phyloP scores from a whole-genome alignment of 2,113 vertebrate genomes.

The Phyllostomus hastatus region DNA sequence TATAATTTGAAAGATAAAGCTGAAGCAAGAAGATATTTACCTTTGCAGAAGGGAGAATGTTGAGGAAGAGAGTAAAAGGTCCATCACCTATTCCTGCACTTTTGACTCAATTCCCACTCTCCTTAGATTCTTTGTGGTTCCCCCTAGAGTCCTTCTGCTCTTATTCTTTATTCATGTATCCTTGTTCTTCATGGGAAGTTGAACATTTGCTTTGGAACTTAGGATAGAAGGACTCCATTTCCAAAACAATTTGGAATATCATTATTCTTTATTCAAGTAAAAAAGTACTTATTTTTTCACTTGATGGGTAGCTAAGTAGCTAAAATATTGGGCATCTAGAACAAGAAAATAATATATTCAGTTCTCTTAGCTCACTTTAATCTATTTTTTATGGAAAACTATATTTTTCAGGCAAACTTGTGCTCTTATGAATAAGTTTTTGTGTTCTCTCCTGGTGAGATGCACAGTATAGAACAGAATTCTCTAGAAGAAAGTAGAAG shows the following conservation, averaged over 20 bases:
- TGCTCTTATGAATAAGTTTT: background rate
- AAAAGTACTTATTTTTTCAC: background rate
- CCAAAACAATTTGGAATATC: background rate
- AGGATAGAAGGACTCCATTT: background rate
- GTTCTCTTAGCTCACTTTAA: background rate
- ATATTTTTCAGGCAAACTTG: background rate
- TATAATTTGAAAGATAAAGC: conserved; percentile 53
- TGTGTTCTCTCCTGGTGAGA: background rate
- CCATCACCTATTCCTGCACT: background rate
- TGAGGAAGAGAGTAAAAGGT: background rate
- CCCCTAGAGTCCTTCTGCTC: background rate
- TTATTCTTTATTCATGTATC: background rate
- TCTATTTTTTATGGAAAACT: background rate
- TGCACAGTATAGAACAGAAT: background rate
- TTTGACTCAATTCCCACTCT: background rate
- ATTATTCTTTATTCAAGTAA: background rate
- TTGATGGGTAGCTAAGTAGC: background rate
- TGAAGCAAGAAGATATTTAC: conserved; percentile 2
- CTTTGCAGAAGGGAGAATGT: background rate
- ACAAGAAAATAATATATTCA: background rate
- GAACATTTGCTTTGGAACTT: background rate
- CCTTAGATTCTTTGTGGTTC: background rate
- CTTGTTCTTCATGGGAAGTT: background rate
- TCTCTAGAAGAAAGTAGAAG: conserved; percentile 14
- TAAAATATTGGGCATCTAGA: background rate